phyloP scores from a whole-genome alignment of 2,797 vertebrate species.

The Pipistrellus pipistrellus region DNA sequence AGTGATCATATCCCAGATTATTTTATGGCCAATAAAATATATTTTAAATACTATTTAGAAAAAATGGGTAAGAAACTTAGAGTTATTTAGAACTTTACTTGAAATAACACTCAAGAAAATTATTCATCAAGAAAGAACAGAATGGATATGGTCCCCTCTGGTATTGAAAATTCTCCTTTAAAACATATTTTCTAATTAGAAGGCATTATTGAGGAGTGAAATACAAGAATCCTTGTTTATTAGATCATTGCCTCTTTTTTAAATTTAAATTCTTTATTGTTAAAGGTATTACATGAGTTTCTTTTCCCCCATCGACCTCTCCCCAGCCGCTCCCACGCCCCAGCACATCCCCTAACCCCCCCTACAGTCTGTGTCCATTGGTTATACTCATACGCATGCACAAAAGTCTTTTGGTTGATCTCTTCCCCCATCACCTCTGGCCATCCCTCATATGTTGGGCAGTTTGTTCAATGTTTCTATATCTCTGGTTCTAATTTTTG shows the following conservation, averaged over 20 bases:
- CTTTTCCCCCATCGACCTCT: no score
- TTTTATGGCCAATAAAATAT: conserved; percentile 48
- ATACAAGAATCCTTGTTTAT: not conserved
- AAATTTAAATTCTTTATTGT: no score
- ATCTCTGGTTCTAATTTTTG: no score
- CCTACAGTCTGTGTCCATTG: no score
- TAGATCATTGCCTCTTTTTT: not conserved
- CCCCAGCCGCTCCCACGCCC: no score
- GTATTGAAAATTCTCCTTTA: not conserved
- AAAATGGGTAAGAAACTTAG: conserved; percentile 44
- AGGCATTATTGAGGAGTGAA: conserved; percentile 36
- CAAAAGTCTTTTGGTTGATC: no score
- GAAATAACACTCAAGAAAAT: conserved; percentile 46
- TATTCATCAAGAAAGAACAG: conserved; percentile 38
- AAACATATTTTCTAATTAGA: conserved; percentile 57
- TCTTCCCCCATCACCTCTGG: no score
- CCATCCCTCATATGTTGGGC: no score
- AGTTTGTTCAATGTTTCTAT: no score
- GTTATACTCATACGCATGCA: no score
- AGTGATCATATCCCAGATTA: not conserved
- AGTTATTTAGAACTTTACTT: conserved; percentile 60
- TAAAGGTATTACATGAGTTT: no score
- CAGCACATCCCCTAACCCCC: no score
- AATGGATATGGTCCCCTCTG: not conserved
- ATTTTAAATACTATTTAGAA: conserved; percentile 28